These are phyloP conservation scores for Dynastes hyllus DNA, from an alignment of 2,888 invertebrate genomes.

Conservation along the genomic window DNA sequence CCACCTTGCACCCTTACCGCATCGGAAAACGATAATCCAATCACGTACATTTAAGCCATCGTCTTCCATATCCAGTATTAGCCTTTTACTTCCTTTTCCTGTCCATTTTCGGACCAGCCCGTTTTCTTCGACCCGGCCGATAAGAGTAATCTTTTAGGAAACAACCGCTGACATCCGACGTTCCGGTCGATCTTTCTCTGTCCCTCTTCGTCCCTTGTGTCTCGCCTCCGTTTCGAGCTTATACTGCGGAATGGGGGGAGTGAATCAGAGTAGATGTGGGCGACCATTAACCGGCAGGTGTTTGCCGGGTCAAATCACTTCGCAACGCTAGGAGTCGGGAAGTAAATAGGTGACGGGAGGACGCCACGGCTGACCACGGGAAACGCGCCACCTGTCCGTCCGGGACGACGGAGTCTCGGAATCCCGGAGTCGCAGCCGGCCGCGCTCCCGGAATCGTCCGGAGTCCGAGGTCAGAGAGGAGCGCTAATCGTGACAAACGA, in stretches of 20 bases:
- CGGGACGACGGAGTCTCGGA: not conserved
- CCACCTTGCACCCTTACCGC: too few relatives aligned
- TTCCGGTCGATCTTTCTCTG: not conserved
- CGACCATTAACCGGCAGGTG: conserved; percentile 65
- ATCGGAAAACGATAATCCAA: not conserved
- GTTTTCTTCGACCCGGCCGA: not conserved
- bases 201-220: not conserved
- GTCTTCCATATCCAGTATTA: not conserved
- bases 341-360: conserved; percentile 61
- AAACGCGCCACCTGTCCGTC: conserved; percentile 65
- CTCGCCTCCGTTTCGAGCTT: not conserved
- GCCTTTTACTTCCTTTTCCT: too few relatives aligned
- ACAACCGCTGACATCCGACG: conserved; percentile 16
- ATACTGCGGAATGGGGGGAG: too few relatives aligned
- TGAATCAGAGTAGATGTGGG: not conserved
- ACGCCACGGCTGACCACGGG: conserved; percentile 63
- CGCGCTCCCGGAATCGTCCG: conserved; percentile 56
- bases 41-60: not conserved
- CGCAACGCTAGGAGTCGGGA: conserved; percentile 62
- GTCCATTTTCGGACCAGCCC: too few relatives aligned
- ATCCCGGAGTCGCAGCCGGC: conserved; percentile 47
- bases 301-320: conserved; percentile 68
- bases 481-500: conserved; percentile 70
- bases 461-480: not conserved
- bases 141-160: conserved; percentile 27